A percentile compares a stretch with the other conserved stretches of the same genome.
Evolutionary conservation across 1,140 invertebrate genomes (phyloP).

Genomic region (Euwallacea fornicatus): DNA sequence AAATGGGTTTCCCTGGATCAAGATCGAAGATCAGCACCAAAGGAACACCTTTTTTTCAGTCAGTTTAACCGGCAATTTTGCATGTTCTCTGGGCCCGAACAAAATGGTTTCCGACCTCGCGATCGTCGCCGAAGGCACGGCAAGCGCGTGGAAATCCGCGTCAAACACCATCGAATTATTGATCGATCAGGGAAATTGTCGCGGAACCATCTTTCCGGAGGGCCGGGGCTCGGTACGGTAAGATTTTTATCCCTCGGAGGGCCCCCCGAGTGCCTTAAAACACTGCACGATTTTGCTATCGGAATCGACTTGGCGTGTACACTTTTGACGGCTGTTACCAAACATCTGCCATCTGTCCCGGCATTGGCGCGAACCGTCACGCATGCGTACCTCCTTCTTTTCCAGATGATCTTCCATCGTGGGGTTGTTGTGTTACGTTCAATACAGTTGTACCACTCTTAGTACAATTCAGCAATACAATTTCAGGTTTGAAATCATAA

Average conservation of each 20-base stretch:
- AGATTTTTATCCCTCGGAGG: slow-evolving; percentile 18
- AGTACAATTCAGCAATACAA: too few species aligned
- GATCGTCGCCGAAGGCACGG: slow-evolving; percentile 45
- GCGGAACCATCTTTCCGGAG: slow-evolving; percentile 20
- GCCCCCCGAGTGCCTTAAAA: slow-evolving; percentile 32
- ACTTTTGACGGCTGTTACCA: slow-evolving; percentile 45
- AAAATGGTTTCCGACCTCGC: slow-evolving; percentile 51
- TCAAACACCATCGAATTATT: slow-evolving; percentile 42
- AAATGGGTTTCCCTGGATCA: slow-evolving; percentile 18
- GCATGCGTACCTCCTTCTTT: slow-evolving; percentile 45
- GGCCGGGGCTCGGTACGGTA: not conserved
- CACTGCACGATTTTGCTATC: slow-evolving; percentile 19
- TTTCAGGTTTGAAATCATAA: too few species aligned
- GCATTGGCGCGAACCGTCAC: slow-evolving; percentile 53
- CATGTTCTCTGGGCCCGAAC: slow-evolving; percentile 46
- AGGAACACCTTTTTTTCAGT: slow-evolving; percentile 27
- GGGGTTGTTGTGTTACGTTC: too few species aligned
- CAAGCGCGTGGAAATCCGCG: slow-evolving; percentile 37
- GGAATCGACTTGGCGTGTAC: slow-evolving; percentile 35
- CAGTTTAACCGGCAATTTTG: slow-evolving; percentile 42
- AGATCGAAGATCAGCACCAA: slow-evolving; percentile 12
- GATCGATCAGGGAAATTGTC: slow-evolving; percentile 20
- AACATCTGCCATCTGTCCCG: slow-evolving; percentile 55
- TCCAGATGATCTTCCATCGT: slow-evolving; percentile 47
- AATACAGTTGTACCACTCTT: too few species aligned